Evolutionary conservation across 2,888 invertebrate species (phyloP).

Genomic region (Ypsolopha scabrella): DNA sequence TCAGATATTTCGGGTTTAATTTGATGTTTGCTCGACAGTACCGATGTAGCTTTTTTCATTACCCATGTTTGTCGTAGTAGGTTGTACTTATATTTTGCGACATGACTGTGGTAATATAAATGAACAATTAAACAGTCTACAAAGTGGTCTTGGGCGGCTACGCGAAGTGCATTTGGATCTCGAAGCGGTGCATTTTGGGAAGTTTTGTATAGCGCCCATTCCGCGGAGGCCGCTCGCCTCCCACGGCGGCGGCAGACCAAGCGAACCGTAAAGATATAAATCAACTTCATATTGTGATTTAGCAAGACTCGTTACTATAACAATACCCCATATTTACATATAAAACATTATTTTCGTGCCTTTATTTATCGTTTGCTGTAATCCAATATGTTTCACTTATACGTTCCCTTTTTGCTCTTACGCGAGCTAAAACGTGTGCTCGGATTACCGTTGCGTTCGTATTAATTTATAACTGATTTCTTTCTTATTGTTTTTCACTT

Average conservation of each 20-base stretch:
- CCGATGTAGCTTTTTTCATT: too few species aligned
- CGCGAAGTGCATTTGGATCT: too few species aligned
- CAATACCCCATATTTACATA: constrained; percentile 72
- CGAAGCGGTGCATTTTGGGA: background rate
- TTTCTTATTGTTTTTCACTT: constrained; percentile 7
- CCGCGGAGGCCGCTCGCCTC: background rate
- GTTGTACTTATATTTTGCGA: too few species aligned
- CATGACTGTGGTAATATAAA: too few species aligned
- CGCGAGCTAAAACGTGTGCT: constrained; percentile 26
- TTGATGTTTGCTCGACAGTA: too few species aligned
- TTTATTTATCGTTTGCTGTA: constrained; percentile 49
- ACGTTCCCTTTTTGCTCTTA: constrained; percentile 24
- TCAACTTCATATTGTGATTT: constrained; percentile 71
- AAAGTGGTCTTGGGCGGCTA: too few species aligned
- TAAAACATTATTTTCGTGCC: constrained; percentile 58
- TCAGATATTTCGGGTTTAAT: too few species aligned
- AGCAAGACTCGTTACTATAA: constrained; percentile 75
- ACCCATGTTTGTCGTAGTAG: too few species aligned
- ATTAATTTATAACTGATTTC: constrained; percentile 43
- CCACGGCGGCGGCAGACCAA: constrained; percentile 17
- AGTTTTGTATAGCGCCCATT: background rate
- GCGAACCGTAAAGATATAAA: constrained; percentile 67
- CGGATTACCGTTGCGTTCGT: constrained; percentile 27
- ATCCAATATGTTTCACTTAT: constrained; percentile 20
- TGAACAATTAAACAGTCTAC: too few species aligned